Conservation (phyloP, 2,888 invertebrate species). For the Diploptera punctata region DNA sequence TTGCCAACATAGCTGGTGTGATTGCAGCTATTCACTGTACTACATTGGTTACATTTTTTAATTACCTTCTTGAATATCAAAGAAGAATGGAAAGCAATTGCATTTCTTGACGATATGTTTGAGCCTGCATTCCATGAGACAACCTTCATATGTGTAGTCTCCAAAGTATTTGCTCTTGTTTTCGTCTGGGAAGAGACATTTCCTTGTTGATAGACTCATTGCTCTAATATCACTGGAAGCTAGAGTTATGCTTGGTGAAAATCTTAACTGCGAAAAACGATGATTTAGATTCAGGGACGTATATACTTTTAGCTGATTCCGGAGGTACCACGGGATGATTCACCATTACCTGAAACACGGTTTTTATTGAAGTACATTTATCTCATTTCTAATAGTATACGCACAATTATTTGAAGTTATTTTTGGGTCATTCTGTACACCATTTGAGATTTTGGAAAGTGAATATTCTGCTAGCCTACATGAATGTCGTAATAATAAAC, state of each 20-base stretch:
- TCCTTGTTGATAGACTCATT: constrained; percentile 42
- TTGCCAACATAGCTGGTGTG: too few relatives aligned
- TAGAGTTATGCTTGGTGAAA: constrained; percentile 46
- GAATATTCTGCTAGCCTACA: too few relatives aligned
- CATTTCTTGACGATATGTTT: constrained; percentile 46
- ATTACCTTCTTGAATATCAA: constrained; percentile 11
- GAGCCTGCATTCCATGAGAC: constrained; percentile 48
- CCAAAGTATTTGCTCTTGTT: constrained; percentile 41
- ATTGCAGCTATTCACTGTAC: too few relatives aligned
- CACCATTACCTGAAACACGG: background rate
- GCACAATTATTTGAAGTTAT: too few relatives aligned
- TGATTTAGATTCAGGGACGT: background rate
- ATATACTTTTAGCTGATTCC: background rate
- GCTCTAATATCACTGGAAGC: constrained; percentile 46
- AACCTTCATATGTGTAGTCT: constrained; percentile 46
- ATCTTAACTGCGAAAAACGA: constrained; percentile 30
- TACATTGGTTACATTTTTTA: too few relatives aligned
- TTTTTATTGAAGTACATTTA: too few relatives aligned
- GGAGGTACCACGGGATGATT: background rate
- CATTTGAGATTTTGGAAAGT: too few relatives aligned
- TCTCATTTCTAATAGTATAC: too few relatives aligned
- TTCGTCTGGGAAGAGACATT: constrained; percentile 48
- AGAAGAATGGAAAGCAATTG: constrained; percentile 48
- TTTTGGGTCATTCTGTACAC: too few relatives aligned
- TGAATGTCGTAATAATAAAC: too few relatives aligned